Conservation (phyloP, 2,113 vertebrate genomes). For the Heliornis fulica region DNA sequence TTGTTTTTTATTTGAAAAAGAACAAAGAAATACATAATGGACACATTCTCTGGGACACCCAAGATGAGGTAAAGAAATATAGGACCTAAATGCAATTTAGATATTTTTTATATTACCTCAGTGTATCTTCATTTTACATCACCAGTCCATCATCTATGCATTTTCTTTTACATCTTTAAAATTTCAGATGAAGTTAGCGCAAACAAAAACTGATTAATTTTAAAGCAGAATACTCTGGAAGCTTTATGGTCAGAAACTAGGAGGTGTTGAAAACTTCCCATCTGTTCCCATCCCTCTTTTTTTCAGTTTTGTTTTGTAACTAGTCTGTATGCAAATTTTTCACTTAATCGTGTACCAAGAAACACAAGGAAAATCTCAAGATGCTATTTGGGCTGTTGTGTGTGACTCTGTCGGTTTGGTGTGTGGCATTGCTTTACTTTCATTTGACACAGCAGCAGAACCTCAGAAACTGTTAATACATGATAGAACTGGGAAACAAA, state of each 20-base stretch:
- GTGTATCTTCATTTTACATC: background rate
- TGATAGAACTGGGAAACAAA: background rate
- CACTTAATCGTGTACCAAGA: background rate
- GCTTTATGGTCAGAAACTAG: background rate
- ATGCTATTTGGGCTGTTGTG: background rate
- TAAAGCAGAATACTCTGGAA: background rate
- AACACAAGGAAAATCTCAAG: background rate
- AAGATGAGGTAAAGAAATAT: background rate
- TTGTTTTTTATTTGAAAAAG: background rate
- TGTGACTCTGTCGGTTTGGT: background rate
- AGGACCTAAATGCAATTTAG: background rate
- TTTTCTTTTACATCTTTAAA: slow-evolving; percentile 5
- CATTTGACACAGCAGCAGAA: background rate
- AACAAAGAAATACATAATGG: background rate
- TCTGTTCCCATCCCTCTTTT: background rate
- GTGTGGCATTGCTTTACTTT: background rate
- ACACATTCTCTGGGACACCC: background rate
- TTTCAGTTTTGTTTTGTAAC: background rate
- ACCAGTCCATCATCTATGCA: background rate
- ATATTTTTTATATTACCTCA: background rate
- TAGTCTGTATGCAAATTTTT: background rate
- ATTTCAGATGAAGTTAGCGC: background rate
- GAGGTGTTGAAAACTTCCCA: background rate
- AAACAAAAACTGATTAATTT: background rate
- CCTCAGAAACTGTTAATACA: fast-evolving